Base-by-base conservation (phyloP, 2,113 vertebrate genomes). In the Xiphias gladius region DNA sequence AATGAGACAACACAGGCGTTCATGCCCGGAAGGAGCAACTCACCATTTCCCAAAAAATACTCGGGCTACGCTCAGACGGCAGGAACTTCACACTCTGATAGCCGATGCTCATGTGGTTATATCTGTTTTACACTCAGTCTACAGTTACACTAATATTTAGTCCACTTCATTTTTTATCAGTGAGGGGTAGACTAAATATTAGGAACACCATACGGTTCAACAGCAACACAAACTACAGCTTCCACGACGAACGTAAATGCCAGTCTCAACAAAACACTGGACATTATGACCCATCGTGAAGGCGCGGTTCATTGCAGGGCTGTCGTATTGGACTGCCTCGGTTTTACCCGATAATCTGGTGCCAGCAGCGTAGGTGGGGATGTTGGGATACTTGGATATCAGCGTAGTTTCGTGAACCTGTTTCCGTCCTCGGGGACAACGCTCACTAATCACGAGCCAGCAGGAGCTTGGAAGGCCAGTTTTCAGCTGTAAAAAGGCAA, bases 41-140 rank as follows among this genome's bases (percentile, higher is more conserved):
- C 77, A 24, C 16, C 72, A 52, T 66, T 70, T 63, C 66, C 74
- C 79, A 55, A 61, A 61, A 74, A 74, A 64, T 28, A 66, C 0
- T 12, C 14, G 8, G 37, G 61, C 66, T 75, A 24, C 13, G n/a
- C 13, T 50, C 52, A 55, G 5, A 65, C 24, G 14, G 22, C 24
- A 14, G 28, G 50, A 41, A 50, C 24, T 16, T 62, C 24, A 58
- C 2, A 24, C 35, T 82, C 62, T 6, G 32, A 39, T 59, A 24
- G 20, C 52, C 32, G 37, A 46, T 3, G 64, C 54, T 59, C 28
- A 7, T 17, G 37, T 35, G 26, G 1, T 57, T 66, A 14, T 1
- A 37, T 3, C 54, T 8, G 6, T 37, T 24, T 35, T 24, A 28
- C n/a, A 26, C 35, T 28, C 35, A 2, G 16, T 55, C 39, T 9